phyloP scores from a whole-genome alignment of 1,140 invertebrate species.

The Papilio polyxenes region DNA sequence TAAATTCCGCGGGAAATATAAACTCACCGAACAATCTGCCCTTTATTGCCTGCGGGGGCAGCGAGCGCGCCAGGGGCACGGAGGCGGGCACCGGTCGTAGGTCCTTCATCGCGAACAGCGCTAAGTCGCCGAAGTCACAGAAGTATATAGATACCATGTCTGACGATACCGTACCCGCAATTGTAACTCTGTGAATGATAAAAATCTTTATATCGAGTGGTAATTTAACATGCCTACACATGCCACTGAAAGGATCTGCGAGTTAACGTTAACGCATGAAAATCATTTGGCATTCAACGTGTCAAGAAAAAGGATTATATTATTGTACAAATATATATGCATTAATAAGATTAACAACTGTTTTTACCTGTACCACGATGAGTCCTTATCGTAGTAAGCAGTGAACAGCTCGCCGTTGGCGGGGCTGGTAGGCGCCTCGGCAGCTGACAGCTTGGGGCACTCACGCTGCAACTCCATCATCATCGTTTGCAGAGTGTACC shows the following conservation, averaged over 20 bases:
- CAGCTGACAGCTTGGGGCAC: slow-evolving; percentile 69
- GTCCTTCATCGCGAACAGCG: slow-evolving; percentile 55
- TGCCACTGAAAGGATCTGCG: no score
- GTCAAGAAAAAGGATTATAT: no score
- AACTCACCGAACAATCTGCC: slow-evolving; percentile 69
- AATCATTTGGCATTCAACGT: no score
- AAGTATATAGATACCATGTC: slow-evolving; percentile 76
- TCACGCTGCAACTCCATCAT: slow-evolving; percentile 78
- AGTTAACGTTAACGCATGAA: no score
- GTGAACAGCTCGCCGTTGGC: slow-evolving; percentile 81
- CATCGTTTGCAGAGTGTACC: slow-evolving; percentile 74
- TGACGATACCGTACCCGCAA: slow-evolving; percentile 66
- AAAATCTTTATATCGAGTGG: background rate
- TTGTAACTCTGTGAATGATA: slow-evolving; percentile 59
- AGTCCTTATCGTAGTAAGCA: slow-evolving; percentile 78
- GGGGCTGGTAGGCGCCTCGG: slow-evolving; percentile 61
- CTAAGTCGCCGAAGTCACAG: slow-evolving; percentile 76
- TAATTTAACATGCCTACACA: no score
- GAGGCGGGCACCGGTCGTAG: slow-evolving; percentile 64
- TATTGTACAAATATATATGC: no score
- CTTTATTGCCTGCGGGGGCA: slow-evolving; percentile 76
- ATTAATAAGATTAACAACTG: background rate
- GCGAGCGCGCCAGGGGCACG: slow-evolving; percentile 62
- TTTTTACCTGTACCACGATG: slow-evolving; percentile 82
- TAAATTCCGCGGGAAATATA: no score